phyloP scores from a whole-genome alignment of 2,888 invertebrate genomes.

The Amitus sp. region DNA sequence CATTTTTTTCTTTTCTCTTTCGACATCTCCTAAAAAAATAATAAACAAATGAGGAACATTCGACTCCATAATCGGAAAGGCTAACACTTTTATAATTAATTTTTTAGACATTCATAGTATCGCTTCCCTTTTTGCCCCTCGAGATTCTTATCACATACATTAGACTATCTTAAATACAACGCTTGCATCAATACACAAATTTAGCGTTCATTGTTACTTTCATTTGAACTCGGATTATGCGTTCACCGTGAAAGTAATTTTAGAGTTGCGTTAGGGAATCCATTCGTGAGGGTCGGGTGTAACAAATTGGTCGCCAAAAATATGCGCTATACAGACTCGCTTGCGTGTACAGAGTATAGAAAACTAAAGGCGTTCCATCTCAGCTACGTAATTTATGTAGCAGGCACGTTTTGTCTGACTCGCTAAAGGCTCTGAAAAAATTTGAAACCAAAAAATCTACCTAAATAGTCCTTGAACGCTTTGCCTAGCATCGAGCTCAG shows the following conservation, averaged over 20 bases:
- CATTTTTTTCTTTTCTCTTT: conserved; percentile 19
- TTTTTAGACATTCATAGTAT: conserved; percentile 35
- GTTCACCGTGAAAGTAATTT: too few relatives aligned
- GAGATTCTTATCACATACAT: conserved; percentile 21
- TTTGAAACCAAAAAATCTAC: conserved; percentile 49
- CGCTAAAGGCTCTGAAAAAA: conserved; percentile 58
- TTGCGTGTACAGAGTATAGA: conserved; percentile 48
- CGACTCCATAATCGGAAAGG: conserved; percentile 15
- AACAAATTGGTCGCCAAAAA: too few relatives aligned
- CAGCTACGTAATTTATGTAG: conserved; percentile 58
- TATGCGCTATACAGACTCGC: conserved; percentile 38
- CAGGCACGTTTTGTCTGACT: conserved; percentile 65
- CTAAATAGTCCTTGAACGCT: conserved; percentile 32
- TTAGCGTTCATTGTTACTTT: conserved; percentile 36
- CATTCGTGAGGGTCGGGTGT: too few relatives aligned
- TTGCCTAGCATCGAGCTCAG: conserved; percentile 39
- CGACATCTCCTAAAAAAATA: conserved; percentile 8
- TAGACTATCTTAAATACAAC: conserved; percentile 33
- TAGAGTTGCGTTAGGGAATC: too few relatives aligned
- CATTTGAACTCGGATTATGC: conserved; percentile 34
- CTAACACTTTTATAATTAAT: conserved; percentile 8
- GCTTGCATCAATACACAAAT: conserved; percentile 32
- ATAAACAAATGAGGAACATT: conserved; percentile 13
- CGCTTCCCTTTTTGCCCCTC: conserved; percentile 15
- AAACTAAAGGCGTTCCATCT: conserved; percentile 58